Percentiles rank a stretch among this genome's conserved stretches.
Evolutionary conservation across 2,797 vertebrate genomes (phyloP).

Genomic region (Pipistrellus nathusii): DNA sequence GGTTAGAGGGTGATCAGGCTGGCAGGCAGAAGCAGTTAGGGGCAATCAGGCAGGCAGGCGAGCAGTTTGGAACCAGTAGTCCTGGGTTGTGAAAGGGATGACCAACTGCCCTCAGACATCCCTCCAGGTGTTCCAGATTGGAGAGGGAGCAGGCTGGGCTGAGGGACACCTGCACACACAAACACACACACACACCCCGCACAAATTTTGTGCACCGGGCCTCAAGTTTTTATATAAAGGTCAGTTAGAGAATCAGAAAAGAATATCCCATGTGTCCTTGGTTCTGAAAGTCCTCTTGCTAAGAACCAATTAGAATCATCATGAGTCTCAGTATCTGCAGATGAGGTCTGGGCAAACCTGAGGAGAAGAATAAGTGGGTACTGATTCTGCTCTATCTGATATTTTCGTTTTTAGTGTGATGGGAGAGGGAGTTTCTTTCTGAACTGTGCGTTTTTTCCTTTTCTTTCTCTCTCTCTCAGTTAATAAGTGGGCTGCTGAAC

Average conservation of each 20-base stretch:
- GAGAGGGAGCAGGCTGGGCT: too few relatives aligned
- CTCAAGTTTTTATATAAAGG: not conserved
- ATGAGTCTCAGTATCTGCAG: not conserved
- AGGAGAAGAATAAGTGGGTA: not conserved
- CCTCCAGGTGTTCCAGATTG: too few relatives aligned
- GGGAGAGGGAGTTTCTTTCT: not conserved
- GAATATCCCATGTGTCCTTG: not conserved
- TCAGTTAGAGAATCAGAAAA: conserved; percentile 38
- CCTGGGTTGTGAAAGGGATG: too few relatives aligned
- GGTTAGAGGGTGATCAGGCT: too few relatives aligned
- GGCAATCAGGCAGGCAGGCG: too few relatives aligned
- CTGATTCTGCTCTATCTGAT: not conserved
- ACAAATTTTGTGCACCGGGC: too few relatives aligned
- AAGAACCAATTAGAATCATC: not conserved
- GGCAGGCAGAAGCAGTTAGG: too few relatives aligned
- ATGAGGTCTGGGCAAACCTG: not conserved
- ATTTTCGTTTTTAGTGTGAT: conserved; percentile 7
- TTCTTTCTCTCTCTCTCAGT: not conserved
- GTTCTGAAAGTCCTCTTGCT: not conserved
- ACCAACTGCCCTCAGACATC: too few relatives aligned
- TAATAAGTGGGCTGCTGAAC: not conserved
- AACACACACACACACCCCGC: too few relatives aligned
- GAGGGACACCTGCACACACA: too few relatives aligned
- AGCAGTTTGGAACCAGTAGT: too few relatives aligned
- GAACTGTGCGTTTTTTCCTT: not conserved